These are phyloP conservation scores for Platalea minor DNA, from an alignment of 2,797 vertebrate species.

Conservation along the genomic window DNA sequence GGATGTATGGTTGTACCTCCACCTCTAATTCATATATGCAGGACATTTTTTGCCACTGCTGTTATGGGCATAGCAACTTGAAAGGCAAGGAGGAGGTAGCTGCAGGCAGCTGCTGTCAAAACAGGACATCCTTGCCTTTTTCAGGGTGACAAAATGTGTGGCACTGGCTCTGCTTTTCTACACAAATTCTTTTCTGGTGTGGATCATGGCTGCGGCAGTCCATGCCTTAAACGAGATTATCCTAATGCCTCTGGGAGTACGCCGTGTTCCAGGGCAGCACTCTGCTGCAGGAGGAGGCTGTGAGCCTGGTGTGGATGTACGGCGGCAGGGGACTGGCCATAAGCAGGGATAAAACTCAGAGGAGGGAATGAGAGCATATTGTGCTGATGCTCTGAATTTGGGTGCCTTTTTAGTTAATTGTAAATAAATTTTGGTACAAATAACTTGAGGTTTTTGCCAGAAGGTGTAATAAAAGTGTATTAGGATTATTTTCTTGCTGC, in stretches of 20 bases:
- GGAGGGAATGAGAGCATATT: background rate
- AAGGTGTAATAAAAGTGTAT: background rate
- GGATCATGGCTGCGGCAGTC: background rate
- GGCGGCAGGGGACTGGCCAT: background rate
- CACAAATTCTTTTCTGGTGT: background rate
- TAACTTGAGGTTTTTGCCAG: background rate
- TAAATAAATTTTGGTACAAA: background rate
- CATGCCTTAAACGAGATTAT: background rate
- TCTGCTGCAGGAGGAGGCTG: background rate
- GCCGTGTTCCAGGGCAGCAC: background rate
- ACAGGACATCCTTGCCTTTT: background rate
- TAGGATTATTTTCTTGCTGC: background rate
- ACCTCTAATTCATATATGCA: background rate
- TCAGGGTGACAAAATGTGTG: background rate
- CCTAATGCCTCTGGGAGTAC: background rate
- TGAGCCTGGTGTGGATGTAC: fast-evolving
- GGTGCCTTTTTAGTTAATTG: background rate
- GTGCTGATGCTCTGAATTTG: background rate
- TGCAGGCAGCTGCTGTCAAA: background rate
- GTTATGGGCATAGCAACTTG: background rate
- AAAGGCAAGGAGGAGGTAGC: background rate
- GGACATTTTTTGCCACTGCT: background rate
- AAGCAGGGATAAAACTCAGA: background rate
- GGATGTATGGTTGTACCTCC: background rate
- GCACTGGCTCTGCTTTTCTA: background rate